Evolutionary conservation across 2,797 vertebrate genomes (phyloP), one percentile per base, ranked within the genome.

Genomic region (Vipera latastei): DNA sequence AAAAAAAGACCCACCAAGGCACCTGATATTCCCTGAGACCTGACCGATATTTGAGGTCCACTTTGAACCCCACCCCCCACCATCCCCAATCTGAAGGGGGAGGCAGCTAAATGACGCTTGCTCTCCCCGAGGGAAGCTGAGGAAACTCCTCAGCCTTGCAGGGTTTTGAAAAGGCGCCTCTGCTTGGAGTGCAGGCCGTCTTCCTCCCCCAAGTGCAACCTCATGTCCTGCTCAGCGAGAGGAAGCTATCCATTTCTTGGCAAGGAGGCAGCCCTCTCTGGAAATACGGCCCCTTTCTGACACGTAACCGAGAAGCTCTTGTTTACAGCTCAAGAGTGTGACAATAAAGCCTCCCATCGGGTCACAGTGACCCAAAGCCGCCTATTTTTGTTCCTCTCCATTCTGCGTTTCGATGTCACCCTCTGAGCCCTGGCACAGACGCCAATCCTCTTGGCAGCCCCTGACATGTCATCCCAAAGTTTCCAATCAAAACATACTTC

Each of bases 211-310:
- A 51, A 63, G 78, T 9, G 60, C n/a, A 18, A 89, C 86, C 92
- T 60, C 32, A 2, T 25, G 0, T 44, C 51, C 88, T 26, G 44
- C 69, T 61, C 16, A 14, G 73, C 69, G 83, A 92, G 53, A 94
- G 91, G 93, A 95, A 96, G 93, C 9, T 0, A 92, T 92, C 92
- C 25, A 91, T 93, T 94, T 93, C 20, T 91, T 38, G 92, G 91
- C 18, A 53, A 56, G 83, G 26, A 55, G 55, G 83, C 44, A 12
- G 91, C 78, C 51, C 90, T 87, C 90, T 85, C 32, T 38, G 28
- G 38, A 92, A 92, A 89, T n/a, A 20, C 55, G 87, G 59, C 38
- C 88, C 85, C 16, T 14, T 83, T 88, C 94, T 63, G 57, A 93
- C 61, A 44, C 5, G 25, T 63, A 65, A 51, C 60, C 0, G 28